Percentiles rank a stretch among this genome's conserved stretches.
Evolutionary conservation across 37 sponge, comb jelly and placozoan genomes (phyloP).

Genomic region (Hexactinellida sp.): DNA sequence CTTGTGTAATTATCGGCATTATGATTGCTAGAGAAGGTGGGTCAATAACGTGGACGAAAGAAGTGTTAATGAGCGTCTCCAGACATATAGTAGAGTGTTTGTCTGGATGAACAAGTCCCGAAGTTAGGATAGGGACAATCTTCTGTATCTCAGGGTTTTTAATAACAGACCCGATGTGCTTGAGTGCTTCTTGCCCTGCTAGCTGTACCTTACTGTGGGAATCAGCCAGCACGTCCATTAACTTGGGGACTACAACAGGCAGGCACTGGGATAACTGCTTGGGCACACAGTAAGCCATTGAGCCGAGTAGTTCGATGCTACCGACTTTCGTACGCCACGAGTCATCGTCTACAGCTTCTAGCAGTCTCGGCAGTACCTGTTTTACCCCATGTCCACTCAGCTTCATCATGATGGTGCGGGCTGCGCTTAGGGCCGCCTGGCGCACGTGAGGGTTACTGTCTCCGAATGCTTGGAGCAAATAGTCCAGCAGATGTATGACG

Average conservation of each 20-base stretch:
- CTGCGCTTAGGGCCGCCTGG: slow-evolving; percentile 73
- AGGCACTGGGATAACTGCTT: slow-evolving; percentile 96
- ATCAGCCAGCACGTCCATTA: slow-evolving; percentile 81
- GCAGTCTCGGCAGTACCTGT: slow-evolving; percentile 82
- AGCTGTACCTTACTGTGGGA: slow-evolving; percentile 93
- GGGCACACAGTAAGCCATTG: slow-evolving; percentile 98
- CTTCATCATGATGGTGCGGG: slow-evolving; percentile 80
- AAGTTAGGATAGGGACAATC: slow-evolving; percentile 66
- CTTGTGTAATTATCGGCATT: slow-evolving; percentile 76
- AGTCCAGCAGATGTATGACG: slow-evolving; percentile 80
- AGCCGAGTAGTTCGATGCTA: slow-evolving; percentile 88
- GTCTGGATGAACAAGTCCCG: slow-evolving; percentile 61
- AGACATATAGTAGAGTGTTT: slow-evolving; percentile 59
- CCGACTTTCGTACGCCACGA: slow-evolving; percentile 95
- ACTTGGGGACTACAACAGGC: slow-evolving; percentile 79
- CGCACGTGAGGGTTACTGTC: slow-evolving; percentile 94
- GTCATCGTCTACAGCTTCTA: slow-evolving; percentile 85
- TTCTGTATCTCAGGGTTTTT: slow-evolving; percentile 96
- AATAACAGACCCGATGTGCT: slow-evolving; percentile 96
- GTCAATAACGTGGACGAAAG: slow-evolving; percentile 90
- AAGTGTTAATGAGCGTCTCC: slow-evolving; percentile 69
- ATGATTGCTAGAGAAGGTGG: slow-evolving; percentile 97
- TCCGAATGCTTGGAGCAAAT: slow-evolving; percentile 85
- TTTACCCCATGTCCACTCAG: slow-evolving; percentile 97
- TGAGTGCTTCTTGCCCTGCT: slow-evolving; percentile 70